A percentile compares a stretch with the other conserved stretches of the same genome.
Evolutionary conservation across 2,797 vertebrate genomes (phyloP).

Genomic region (Trachops cirrhosus): DNA sequence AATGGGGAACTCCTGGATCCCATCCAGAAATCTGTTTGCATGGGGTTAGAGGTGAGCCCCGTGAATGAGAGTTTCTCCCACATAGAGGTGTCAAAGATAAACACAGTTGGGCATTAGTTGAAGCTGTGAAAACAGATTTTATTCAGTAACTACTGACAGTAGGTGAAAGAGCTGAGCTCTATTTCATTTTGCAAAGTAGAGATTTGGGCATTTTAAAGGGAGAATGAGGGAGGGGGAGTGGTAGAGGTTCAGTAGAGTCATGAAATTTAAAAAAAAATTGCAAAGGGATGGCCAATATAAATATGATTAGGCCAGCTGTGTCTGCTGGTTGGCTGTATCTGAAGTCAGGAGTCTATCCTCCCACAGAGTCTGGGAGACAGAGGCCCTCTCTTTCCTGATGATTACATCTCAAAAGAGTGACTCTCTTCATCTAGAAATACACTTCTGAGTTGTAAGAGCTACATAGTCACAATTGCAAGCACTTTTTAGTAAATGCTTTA

Average conservation of each 20-base stretch:
- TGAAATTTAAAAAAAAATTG: neutral
- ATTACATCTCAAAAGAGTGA: neutral
- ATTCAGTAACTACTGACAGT: neutral
- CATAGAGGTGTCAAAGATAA: neutral
- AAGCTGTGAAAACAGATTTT: neutral
- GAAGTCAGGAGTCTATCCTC: neutral
- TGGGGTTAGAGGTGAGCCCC: neutral
- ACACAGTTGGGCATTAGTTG: neutral
- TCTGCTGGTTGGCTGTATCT: neutral
- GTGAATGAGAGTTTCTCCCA: neutral
- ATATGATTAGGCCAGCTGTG: neutral
- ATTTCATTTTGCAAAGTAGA: neutral
- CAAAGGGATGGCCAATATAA: neutral
- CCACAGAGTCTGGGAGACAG: neutral
- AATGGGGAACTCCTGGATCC: neutral
- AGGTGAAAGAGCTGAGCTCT: neutral
- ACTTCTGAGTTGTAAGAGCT: neutral
- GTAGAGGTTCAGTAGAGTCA: neutral
- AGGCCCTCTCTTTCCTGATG: neutral
- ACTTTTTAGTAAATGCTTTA: neutral
- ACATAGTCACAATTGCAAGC: neutral
- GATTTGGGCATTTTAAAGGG: neutral
- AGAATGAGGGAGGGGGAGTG: fast-evolving
- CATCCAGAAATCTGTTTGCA: neutral
- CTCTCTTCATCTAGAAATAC: neutral